These are phyloP conservation scores for Tetranychus piercei DNA, from an alignment of 2,888 invertebrate species.

Conservation along the genomic window DNA sequence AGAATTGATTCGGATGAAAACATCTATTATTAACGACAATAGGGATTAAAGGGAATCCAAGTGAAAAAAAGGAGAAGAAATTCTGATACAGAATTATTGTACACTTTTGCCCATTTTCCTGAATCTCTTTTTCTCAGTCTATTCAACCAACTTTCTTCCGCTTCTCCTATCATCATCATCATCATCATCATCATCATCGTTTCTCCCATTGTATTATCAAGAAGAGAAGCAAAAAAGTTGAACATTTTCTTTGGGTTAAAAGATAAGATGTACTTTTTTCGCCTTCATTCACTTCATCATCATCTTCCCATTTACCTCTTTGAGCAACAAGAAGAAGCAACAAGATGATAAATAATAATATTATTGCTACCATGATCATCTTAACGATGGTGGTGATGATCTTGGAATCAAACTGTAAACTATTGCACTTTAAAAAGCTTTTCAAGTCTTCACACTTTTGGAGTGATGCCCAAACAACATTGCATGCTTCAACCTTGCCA, in stretches of 20 bases:
- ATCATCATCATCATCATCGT: neutral
- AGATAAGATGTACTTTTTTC: neutral
- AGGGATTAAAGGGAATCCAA: neutral
- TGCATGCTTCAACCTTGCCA: too few species aligned
- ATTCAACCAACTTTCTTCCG: neutral
- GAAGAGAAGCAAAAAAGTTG: neutral
- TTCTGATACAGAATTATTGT: neutral
- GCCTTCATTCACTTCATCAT: too few species aligned
- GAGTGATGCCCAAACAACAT: too few species aligned
- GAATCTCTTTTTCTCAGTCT: neutral
- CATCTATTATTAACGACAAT: neutral
- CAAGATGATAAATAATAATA: neutral
- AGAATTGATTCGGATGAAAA: neutral
- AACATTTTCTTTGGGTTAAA: neutral
- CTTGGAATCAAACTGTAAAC: too few species aligned
- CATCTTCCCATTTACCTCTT: neutral
- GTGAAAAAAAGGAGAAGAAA: neutral
- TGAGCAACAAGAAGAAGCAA: neutral
- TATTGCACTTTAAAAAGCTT: too few species aligned
- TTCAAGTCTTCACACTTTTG: too few species aligned
- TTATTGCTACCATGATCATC: too few species aligned
- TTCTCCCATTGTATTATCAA: neutral
- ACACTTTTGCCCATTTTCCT: neutral
- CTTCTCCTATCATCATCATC: neutral
- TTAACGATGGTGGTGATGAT: too few species aligned